Percentiles rank a stretch among this genome's conserved stretches.
These are phyloP conservation scores for Artemisiospiza belli DNA, from an alignment of 2,113 vertebrate species.

Conservation along the genomic window DNA sequence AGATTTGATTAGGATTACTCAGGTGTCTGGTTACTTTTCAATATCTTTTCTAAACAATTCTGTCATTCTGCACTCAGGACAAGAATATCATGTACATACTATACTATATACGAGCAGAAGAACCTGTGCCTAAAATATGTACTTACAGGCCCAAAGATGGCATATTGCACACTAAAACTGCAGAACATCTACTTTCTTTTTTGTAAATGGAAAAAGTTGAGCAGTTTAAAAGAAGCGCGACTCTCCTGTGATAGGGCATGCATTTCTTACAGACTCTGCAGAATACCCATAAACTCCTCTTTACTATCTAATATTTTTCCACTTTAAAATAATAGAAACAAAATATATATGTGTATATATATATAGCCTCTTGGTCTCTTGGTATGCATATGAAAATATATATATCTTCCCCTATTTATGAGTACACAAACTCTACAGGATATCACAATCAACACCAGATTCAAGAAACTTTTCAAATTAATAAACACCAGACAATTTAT, in stretches of 20 bases:
- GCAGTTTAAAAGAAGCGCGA: neutral
- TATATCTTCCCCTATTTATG: neutral
- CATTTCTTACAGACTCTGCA: neutral
- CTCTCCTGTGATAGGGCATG: neutral
- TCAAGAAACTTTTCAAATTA: constrained; percentile 17
- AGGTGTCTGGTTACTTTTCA: neutral
- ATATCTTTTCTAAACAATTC: neutral
- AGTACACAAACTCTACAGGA: neutral
- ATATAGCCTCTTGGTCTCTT: neutral
- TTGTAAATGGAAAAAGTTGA: neutral
- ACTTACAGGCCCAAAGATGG: neutral
- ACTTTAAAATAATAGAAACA: neutral
- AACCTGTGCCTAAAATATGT: neutral
- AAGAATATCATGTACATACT: neutral
- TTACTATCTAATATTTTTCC: neutral
- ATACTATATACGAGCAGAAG: neutral
- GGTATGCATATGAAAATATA: neutral
- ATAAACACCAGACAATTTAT: neutral
- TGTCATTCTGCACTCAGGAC: neutral
- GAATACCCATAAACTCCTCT: neutral
- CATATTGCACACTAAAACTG: neutral
- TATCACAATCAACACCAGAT: neutral
- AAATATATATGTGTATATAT: neutral
- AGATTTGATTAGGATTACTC: neutral
- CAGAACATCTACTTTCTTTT: neutral